These are phyloP conservation scores for Andrena hattorfiana DNA, from an alignment of 2,888 invertebrate genomes.

Conservation along the genomic window DNA sequence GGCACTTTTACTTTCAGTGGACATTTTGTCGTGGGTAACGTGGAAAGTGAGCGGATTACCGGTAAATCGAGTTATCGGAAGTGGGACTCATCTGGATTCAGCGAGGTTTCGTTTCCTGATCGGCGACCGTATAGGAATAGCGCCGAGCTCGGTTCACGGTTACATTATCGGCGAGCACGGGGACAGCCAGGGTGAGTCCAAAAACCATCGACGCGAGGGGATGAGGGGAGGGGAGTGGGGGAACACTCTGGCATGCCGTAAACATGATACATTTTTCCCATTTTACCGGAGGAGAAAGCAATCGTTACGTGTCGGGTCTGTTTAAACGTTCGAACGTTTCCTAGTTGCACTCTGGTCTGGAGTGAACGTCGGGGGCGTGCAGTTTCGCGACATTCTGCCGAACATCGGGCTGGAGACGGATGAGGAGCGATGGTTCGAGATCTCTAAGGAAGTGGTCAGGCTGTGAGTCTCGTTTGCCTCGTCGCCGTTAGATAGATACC, in stretches of 20 bases:
- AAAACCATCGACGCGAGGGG: neutral
- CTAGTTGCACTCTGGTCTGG: conserved; percentile 87
- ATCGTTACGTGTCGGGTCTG: conserved; percentile 47
- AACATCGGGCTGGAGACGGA: conserved; percentile 85
- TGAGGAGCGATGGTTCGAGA: conserved; percentile 86
- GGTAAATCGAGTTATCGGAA: conserved; percentile 87
- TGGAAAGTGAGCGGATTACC: conserved; percentile 89
- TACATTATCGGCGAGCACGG: conserved; percentile 90
- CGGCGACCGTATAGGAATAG: conserved; percentile 86
- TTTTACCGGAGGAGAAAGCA: conserved; percentile 46
- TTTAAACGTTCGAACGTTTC: conserved; percentile 59
- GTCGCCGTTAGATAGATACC: neutral
- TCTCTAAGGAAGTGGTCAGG: conserved; percentile 86
- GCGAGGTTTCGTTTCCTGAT: conserved; percentile 88
- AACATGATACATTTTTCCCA: conserved; percentile 19
- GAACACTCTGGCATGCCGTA: neutral
- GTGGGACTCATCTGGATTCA: conserved; percentile 88
- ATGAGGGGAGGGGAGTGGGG: neutral
- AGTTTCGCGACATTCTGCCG: conserved; percentile 85
- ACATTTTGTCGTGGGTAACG: conserved; percentile 88
- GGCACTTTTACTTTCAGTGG: conserved; percentile 86
- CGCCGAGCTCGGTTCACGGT: conserved; percentile 87
- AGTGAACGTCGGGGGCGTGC: conserved; percentile 87
- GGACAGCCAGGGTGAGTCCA: conserved; percentile 86
- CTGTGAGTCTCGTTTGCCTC: conserved; percentile 69